Percentiles rank a stretch among this genome's conserved stretches.
phyloP scores from a whole-genome alignment of 2,113 vertebrate species.

The Hippocampus guttulatus region DNA sequence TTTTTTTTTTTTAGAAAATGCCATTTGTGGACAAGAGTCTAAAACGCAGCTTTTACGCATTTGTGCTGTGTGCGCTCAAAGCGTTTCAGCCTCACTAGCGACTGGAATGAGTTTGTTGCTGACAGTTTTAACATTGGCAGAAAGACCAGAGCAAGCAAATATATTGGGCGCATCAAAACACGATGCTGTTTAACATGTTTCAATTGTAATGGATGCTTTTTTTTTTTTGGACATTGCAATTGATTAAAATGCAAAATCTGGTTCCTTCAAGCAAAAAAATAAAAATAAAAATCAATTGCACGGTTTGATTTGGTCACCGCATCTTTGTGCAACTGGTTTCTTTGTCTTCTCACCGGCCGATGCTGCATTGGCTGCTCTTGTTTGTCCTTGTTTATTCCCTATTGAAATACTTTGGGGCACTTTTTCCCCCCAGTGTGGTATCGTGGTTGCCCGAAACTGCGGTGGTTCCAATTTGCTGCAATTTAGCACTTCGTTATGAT shows the following conservation, averaged over 20 bases:
- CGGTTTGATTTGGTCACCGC: constrained; percentile 18
- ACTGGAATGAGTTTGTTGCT: not conserved
- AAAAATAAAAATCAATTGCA: not conserved
- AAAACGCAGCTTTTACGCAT: not conserved
- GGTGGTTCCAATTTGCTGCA: not conserved
- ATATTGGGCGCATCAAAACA: not conserved
- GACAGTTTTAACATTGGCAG: not conserved
- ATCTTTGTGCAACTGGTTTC: constrained; percentile 62
- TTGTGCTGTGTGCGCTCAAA: not conserved
- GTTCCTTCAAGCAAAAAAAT: not conserved
- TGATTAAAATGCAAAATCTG: not conserved
- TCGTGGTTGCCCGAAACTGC: not conserved
- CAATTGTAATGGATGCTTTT: not conserved
- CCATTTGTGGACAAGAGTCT: not conserved
- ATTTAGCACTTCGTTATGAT: not conserved
- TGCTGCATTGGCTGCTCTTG: constrained; percentile 3
- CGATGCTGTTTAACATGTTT: not conserved
- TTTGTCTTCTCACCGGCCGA: constrained; percentile 43
- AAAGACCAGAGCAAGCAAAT: not conserved
- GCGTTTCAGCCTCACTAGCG: not conserved
- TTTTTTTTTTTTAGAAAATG: too few species aligned
- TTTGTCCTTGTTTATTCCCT: not conserved
- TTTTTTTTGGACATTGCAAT: not conserved
- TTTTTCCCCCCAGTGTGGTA: not conserved
- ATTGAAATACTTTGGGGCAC: not conserved